Percentiles rank a stretch among this genome's conserved stretches.
Conservation (phyloP, 2,888 invertebrate species). For the Timema podura region DNA sequence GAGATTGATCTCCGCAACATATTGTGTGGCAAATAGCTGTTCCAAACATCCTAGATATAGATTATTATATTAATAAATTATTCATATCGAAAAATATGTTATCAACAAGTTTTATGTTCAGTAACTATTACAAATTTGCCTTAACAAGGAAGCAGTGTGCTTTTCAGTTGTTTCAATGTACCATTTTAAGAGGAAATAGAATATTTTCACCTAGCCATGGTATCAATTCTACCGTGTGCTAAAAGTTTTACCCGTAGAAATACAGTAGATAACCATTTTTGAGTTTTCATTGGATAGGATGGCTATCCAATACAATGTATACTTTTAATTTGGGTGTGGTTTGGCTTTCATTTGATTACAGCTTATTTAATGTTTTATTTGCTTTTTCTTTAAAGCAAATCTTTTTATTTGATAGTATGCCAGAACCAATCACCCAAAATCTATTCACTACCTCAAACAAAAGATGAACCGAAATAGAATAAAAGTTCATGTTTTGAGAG, state of each 20-base stretch:
- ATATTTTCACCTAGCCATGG: not conserved
- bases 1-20: not conserved
- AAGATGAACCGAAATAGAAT: conserved; percentile 11
- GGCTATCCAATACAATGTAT: conserved; percentile 3
- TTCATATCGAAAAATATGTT: too few species aligned
- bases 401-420: conserved; percentile 19
- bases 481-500: conserved; percentile 15
- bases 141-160: conserved; percentile 9
- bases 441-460: conserved; percentile 26
- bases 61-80: too few species aligned
- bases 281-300: conserved; percentile 5
- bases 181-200: too few species aligned
- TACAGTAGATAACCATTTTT: conserved; percentile 11
- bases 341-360: conserved; percentile 14
- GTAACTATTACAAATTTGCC: too few species aligned
- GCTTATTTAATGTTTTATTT: not conserved
- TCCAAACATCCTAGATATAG: too few species aligned
- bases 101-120: too few species aligned
- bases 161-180: not conserved
- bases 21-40: too few species aligned
- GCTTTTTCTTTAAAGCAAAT: conserved; percentile 2
- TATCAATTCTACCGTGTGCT: conserved; percentile 10
- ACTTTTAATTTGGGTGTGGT: conserved; percentile 21
- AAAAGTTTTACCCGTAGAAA: conserved; percentile 4
- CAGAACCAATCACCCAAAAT: conserved; percentile 19